Evolutionary conservation across 2,888 invertebrate genomes (phyloP).

Genomic region (Phalangium opilio): DNA sequence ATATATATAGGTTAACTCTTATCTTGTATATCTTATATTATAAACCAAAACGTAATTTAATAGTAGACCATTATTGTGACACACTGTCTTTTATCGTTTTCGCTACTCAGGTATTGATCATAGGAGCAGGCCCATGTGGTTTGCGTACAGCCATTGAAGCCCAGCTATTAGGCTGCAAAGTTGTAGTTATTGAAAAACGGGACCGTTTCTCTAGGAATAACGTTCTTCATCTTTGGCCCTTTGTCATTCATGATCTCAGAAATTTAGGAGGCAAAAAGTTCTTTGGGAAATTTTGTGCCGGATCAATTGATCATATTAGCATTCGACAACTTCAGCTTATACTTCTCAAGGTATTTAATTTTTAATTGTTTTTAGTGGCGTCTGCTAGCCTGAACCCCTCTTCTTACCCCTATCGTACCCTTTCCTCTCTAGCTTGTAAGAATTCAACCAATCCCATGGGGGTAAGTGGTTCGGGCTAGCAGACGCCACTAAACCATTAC

Average conservation of each 20-base stretch:
- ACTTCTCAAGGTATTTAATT: conserved; percentile 56
- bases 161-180: conserved; percentile 78
- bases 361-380: no score
- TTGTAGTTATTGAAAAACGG: conserved; percentile 76
- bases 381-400: no score
- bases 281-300: conserved; percentile 97
- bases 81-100: no score
- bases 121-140: conserved; percentile 93
- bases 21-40: no score
- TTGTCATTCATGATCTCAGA: conserved; percentile 86
- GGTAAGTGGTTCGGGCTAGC: no score
- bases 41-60: no score
- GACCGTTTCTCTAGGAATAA: conserved; percentile 91
- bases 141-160: conserved; percentile 89
- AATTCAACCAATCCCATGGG: no score
- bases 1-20: no score
- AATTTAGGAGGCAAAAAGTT: conserved; percentile 93
- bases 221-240: conserved; percentile 95
- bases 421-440: no score
- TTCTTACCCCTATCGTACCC: no score
- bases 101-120: conserved; percentile 64
- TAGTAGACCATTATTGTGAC: no score
- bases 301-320: conserved; percentile 91
- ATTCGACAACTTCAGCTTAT: conserved; percentile 19
- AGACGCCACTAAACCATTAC: no score